phyloP scores from a whole-genome alignment of 2,113 vertebrate genomes.

The Sinocyclocheilus anophthalmus region DNA sequence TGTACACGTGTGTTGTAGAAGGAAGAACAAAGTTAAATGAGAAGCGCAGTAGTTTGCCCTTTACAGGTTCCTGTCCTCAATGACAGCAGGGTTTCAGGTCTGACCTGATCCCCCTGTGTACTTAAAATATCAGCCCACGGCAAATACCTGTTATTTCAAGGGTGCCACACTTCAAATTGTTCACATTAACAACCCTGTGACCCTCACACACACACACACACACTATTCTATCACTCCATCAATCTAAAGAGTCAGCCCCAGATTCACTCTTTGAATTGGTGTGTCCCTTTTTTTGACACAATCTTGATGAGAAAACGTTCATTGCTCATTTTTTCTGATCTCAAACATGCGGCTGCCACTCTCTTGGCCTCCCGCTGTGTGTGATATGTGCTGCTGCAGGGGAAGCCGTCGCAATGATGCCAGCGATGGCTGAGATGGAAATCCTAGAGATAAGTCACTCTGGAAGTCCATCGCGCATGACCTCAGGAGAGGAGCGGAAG shows the following conservation, averaged over 20 bases:
- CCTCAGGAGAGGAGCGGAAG: too few relatives aligned
- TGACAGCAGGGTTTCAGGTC: not conserved
- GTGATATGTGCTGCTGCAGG: not conserved
- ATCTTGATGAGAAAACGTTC: conserved; percentile 56
- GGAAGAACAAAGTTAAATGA: conserved; percentile 35
- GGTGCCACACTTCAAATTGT: not conserved
- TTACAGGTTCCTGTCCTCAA: not conserved
- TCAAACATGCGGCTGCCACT: not conserved
- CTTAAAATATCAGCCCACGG: not conserved
- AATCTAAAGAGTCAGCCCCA: conserved; percentile 58
- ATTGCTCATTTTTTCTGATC: conserved; percentile 55
- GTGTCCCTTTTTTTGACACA: conserved; percentile 55
- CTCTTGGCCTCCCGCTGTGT: too few relatives aligned
- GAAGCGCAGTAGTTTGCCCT: not conserved
- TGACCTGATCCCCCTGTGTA: conserved; percentile 11
- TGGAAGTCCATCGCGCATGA: too few relatives aligned
- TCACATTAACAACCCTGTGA: not conserved
- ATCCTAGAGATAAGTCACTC: too few relatives aligned
- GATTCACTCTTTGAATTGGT: conserved; percentile 39
- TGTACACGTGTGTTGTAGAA: conserved; percentile 23
- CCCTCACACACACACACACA: not conserved
- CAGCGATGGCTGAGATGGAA: too few relatives aligned
- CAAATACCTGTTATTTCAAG: conserved; percentile 3
- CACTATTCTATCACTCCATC: conserved; percentile 60
- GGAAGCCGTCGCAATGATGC: too few relatives aligned